These are phyloP conservation scores for Actenoides hombroni DNA, from an alignment of 2,113 vertebrate genomes.

Conservation along the genomic window DNA sequence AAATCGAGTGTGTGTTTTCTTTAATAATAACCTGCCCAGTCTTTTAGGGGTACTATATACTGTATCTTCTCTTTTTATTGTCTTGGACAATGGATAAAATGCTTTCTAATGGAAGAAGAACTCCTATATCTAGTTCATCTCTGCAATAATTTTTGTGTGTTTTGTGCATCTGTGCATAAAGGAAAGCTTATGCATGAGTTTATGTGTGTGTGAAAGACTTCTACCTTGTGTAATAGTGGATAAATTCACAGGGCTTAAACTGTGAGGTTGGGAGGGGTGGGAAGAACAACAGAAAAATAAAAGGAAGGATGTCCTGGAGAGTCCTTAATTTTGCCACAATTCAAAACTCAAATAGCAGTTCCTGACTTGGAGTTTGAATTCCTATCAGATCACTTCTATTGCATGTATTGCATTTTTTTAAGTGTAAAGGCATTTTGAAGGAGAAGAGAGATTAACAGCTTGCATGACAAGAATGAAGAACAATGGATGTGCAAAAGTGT, in stretches of 20 bases:
- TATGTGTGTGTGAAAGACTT: not conserved
- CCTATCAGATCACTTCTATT: not conserved
- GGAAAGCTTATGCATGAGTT: not conserved
- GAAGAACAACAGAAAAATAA: not conserved
- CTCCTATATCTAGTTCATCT: not conserved
- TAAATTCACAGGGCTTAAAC: not conserved
- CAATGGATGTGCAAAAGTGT: not conserved
- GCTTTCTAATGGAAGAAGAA: not conserved
- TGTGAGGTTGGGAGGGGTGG: fast-evolving
- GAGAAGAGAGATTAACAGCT: not conserved
- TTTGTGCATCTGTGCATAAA: not conserved
- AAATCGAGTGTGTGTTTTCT: not conserved
- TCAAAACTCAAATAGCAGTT: not conserved
- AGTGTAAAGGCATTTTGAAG: not conserved
- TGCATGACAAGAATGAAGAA: not conserved
- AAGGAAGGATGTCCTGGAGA: fast-evolving
- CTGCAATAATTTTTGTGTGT: not conserved
- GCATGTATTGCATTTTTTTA: not conserved
- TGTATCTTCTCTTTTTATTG: not conserved
- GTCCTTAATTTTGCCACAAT: not conserved
- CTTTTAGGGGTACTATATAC: not conserved
- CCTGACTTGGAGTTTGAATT: not conserved
- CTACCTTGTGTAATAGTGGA: not conserved
- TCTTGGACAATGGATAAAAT: not conserved
- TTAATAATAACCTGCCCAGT: not conserved